Evolutionary conservation across 2,113 vertebrate species (phyloP), one percentile per base, ranked within the genome.

Genomic region (Siniperca chuatsi): DNA sequence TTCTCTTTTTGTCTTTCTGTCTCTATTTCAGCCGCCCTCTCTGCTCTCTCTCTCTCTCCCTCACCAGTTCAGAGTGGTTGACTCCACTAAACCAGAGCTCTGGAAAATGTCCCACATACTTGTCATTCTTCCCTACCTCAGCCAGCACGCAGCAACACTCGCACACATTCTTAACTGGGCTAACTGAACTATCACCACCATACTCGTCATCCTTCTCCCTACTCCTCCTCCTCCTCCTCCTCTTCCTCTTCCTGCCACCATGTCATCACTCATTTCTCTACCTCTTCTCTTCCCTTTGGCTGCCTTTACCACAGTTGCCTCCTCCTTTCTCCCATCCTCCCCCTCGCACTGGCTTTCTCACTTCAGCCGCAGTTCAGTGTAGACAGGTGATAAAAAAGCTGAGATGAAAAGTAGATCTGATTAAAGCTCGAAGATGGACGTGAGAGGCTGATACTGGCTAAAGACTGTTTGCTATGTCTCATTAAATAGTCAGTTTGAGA

Each of bases 21-120:
- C 68, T 54, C 48, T 42, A 1, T 81, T 18, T 67, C 16, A 25
- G 25, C n/a, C 58, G 35, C 33, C 54, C 73, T 58, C 57, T 74
- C 70, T 69, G 42, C 64, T 79, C 23, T 78, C 74, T 79, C 82
- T 23, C 23, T 79, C 74, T 64, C 83, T 70, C 58, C 33, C 44
- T 78, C 62, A 16, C 25, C 87, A 72, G 62, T 76, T 88, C 79
- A 2, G 15, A 76, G 86, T 72, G 76, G 79, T 79, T 57, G 69
- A 90, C 85, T 90, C 91, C 90, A 88, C 70, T 83, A 88, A 93
- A 89, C 84, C 91, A 87, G 87, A 83, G 92, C 89, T 91, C 93
- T 95, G 94, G 94, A 96, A 94, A 94, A 95, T 87, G 90, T 94
- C 93, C 91, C 90, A 91, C 89, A 95, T 96, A 93, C 92, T 94